Evolutionary conservation across 2,113 vertebrate species (phyloP), one percentile per base, ranked within the genome.

Genomic region (Alligator mississippiensis): DNA sequence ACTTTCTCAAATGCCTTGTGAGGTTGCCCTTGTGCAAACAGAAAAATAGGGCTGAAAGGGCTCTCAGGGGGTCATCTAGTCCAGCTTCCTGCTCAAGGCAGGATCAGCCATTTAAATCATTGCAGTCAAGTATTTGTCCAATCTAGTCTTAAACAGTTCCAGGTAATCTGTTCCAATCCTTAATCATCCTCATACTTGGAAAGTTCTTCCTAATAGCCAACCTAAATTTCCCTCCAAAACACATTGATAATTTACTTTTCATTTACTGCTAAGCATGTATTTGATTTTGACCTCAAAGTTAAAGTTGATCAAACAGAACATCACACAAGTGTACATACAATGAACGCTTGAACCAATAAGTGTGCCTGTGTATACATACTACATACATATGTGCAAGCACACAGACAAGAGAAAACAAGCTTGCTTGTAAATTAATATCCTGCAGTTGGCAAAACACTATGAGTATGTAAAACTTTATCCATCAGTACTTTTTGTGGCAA

Each of bases 251-350:
- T 7, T 74, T 30, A 28, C 58, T 91, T 93, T 84, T 84, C 18
- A n/a, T 87, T 94, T 88, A 92, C 72, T 60, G 83, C 18, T 24
- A 0, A 0, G 63, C 15, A 61, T 17, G 63, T 30, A 28, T 91
- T 94, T 85, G 84, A 83, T 87, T 96, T 93, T 85, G 75, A 72
- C 19, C 21, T 21, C 30, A 70, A 21, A 10, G 30, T 34, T n/a
- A 72, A 38, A 30, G 68, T 38, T 21, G 22, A 3, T 4, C 11
- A 72, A 72, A 70, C n/a, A 70, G 21, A 70, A 72, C 38, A 72
- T 34, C 68, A 34, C 68, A 38, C 10, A 17, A 9, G 30, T 28
- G 28, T 16, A 28, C 13, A n/a, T 6, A 27, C 63, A 62, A 68
- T 72, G 30, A 16, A 68, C n/a, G 10, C 16, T 17, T 47, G 47